phyloP scores from a whole-genome alignment of 2,888 invertebrate genomes.

The Pachymerium ferrugineum region DNA sequence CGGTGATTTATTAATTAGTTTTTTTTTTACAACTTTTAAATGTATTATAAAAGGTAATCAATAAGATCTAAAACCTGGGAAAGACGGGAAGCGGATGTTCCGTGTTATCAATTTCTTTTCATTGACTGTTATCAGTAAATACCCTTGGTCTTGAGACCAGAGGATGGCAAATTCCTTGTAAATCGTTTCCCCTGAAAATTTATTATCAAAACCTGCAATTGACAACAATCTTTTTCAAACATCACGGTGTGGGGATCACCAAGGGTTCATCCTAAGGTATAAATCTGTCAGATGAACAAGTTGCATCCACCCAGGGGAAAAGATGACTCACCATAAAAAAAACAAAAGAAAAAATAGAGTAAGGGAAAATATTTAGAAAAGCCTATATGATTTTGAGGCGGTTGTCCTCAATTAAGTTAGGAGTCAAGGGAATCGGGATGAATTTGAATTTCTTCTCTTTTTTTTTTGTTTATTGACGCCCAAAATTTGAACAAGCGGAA shows the following conservation, averaged over 20 bases:
- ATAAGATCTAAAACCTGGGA: too few relatives aligned
- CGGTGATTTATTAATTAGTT: too few relatives aligned
- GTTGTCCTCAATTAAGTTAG: neutral
- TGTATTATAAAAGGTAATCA: too few relatives aligned
- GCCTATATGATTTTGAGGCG: neutral
- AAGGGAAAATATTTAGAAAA: neutral
- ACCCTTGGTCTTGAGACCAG: neutral
- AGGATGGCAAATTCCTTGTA: neutral
- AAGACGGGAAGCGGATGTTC: neutral
- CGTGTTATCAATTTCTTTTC: neutral
- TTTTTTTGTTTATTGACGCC: neutral
- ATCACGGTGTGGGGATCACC: neutral
- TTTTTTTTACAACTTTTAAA: too few relatives aligned
- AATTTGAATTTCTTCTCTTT: conserved; percentile 3
- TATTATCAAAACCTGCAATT: neutral
- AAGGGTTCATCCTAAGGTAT: neutral
- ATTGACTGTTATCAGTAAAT: neutral
- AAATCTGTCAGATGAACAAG: neutral
- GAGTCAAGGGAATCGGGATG: neutral
- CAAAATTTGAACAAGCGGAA: neutral
- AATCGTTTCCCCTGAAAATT: too few relatives aligned
- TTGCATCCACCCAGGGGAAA: too few relatives aligned
- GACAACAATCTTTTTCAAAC: neutral
- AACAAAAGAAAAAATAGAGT: neutral
- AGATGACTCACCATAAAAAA: neutral